phyloP scores from a whole-genome alignment of 2,888 invertebrate genomes.

The Aphodius sticticus region DNA sequence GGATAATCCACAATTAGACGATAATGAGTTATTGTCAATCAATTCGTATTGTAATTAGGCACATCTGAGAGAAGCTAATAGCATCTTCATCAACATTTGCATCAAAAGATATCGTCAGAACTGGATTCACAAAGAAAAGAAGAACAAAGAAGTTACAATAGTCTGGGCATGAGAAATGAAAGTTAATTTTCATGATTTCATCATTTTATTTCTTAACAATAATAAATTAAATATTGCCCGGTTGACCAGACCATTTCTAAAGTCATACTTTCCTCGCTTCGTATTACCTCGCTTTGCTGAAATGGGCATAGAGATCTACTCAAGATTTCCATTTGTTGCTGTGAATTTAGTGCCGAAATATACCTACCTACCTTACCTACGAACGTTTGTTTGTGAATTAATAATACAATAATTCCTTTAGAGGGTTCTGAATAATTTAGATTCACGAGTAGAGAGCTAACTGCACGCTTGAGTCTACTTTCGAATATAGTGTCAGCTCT shows the following conservation, averaged over 20 bases:
- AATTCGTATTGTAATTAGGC: background rate
- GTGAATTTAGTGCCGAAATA: constrained; percentile 19
- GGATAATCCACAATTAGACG: background rate
- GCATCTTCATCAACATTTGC: too few species aligned
- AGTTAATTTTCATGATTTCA: too few species aligned
- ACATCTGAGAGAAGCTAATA: background rate
- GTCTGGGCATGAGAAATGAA: too few species aligned
- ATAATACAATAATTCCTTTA: constrained; percentile 32
- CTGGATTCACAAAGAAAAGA: too few species aligned
- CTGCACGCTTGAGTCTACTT: background rate
- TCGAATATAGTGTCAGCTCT: background rate
- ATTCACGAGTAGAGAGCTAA: background rate
- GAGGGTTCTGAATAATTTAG: constrained; percentile 31
- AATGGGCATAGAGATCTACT: constrained; percentile 13
- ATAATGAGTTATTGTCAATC: background rate
- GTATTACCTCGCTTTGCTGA: background rate
- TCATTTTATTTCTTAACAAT: too few species aligned
- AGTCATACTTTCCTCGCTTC: too few species aligned
- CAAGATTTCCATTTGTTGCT: constrained; percentile 18
- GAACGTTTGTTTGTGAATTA: constrained; percentile 30
- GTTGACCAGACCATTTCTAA: too few species aligned
- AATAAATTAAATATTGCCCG: too few species aligned
- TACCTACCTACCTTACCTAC: constrained; percentile 19
- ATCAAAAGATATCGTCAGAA: too few species aligned
- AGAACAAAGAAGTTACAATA: too few species aligned